Base-by-base conservation (phyloP, 2,113 vertebrate species). In the Zeus faber region DNA sequence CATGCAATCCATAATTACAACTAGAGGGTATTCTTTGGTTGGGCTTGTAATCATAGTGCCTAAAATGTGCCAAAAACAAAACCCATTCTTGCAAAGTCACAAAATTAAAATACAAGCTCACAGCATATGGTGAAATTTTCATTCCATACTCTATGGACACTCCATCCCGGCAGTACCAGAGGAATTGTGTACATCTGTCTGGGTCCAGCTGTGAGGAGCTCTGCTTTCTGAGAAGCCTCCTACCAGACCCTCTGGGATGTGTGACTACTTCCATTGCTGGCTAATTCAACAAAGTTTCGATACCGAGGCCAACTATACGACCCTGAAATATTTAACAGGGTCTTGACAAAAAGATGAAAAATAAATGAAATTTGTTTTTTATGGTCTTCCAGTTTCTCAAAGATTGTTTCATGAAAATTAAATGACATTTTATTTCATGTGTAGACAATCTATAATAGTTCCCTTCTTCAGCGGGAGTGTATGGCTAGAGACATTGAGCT, bases 291-390 rank as follows among this genome's bases (percentile, higher is more conserved):
- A 89, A 88, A 89, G 86, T 87, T 85, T 85, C 69, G 70, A 81
- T 54, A 71, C 79, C 71, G 75, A 70, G 75, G 88, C 88, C 88
- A 88, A 76, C 72, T 63, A 57, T 77, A 75, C 49, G 46, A 60
- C 43, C 53, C 68, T 91, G 69, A 88, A 91, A 89, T 89, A 90
- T 90, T 91, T 60, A 91, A 88, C 62, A 88, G 76, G 47, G 33
- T 73, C 84, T 83, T 81, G 85, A 89, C 89, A 89, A 89, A 90
- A 88, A 89, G 80, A 90, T 90, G 74, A 90, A 88, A 90, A 88
- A 91, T 90, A 75, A 84, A 90, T 89, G 84, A 88, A 71, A 79
- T 64, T 39, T 69, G 67, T 84, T 89, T 89, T 85, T 90, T 77
- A 90, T 88, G 81, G 70, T 65, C 79, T 84, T 90, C 88, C 89